Evolutionary conservation across 2,888 invertebrate genomes (phyloP).

Genomic region (Colostygia pectinataria): DNA sequence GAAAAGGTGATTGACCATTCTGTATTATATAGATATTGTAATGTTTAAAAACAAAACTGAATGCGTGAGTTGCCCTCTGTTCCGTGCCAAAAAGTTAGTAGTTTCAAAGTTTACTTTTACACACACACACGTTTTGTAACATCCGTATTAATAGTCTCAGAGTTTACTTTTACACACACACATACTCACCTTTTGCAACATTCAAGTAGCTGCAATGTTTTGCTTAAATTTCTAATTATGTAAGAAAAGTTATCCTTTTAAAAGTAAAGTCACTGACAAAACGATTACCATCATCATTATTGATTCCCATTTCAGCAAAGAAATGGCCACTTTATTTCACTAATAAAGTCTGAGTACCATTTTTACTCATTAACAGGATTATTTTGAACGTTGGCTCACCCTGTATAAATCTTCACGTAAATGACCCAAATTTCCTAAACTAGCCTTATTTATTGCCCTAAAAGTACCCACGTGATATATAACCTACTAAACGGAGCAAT

Average conservation of each 20-base stretch:
- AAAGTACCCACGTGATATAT: constrained; percentile 53
- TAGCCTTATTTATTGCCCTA: constrained; percentile 65
- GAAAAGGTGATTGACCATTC: too few species aligned
- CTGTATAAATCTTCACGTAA: constrained; percentile 23
- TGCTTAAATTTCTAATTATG: neutral
- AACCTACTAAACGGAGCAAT: constrained; percentile 61
- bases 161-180: too few species aligned
- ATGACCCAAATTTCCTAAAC: constrained; percentile 60
- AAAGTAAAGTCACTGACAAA: constrained; percentile 1
- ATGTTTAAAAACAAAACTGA: too few species aligned
- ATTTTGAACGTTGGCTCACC: constrained; percentile 2
- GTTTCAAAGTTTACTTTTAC: too few species aligned
- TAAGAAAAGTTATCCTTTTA: neutral
- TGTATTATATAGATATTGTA: too few species aligned
- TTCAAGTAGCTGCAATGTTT: neutral
- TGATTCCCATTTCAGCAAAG: neutral
- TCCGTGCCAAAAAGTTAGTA: too few species aligned
- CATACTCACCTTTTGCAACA: too few species aligned
- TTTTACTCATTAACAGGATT: too few species aligned
- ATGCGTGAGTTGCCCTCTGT: too few species aligned
- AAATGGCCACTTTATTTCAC: neutral
- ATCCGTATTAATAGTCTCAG: too few species aligned
- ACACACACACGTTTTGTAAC: too few species aligned
- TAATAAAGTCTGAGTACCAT: too few species aligned
- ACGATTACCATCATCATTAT: neutral